A percentile compares a stretch with the other conserved stretches of the same genome.
phyloP scores from a whole-genome alignment of 1,140 invertebrate species.

The Scaptomyza graminum region DNA sequence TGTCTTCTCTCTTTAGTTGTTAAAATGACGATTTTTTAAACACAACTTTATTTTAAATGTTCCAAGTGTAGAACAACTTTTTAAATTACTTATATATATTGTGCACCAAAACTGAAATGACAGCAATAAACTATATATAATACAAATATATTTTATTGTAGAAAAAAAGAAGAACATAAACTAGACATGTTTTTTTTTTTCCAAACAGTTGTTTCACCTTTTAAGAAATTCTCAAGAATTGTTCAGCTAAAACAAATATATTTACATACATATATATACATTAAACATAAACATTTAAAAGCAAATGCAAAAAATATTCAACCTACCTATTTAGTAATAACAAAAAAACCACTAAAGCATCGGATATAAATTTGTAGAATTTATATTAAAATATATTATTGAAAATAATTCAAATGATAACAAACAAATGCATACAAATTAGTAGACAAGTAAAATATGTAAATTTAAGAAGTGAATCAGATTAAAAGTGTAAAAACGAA shows the following conservation, averaged over 20 bases:
- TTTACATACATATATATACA: conserved; percentile 23
- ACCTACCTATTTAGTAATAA: conserved; percentile 78
- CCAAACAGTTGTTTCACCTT: conserved; percentile 42
- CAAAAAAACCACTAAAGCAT: conserved; percentile 42
- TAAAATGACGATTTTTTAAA: conserved; percentile 38
- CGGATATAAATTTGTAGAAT: conserved; percentile 72
- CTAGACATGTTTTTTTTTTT: conserved; percentile 74
- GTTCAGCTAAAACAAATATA: conserved; percentile 36
- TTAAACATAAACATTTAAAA: conserved; percentile 28
- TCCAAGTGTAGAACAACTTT: conserved; percentile 43
- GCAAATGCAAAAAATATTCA: conserved; percentile 69
- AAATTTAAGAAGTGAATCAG: conserved; percentile 59
- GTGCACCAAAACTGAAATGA: conserved; percentile 61
- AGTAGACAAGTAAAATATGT: conserved; percentile 69
- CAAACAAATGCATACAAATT: conserved; percentile 62
- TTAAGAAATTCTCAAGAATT: conserved; percentile 34
- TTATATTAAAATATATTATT: conserved; percentile 64
- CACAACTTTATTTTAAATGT: conserved; percentile 31
- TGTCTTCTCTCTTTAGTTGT: conserved; percentile 65
- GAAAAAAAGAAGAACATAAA: conserved; percentile 62
- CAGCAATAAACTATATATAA: conserved; percentile 50
- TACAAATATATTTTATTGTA: conserved; percentile 56
- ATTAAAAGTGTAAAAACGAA: conserved; percentile 35
- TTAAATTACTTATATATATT: conserved; percentile 38
- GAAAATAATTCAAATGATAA: conserved; percentile 62